phyloP scores from a whole-genome alignment of 1,140 invertebrate genomes.

The Psilanteris sp. region DNA sequence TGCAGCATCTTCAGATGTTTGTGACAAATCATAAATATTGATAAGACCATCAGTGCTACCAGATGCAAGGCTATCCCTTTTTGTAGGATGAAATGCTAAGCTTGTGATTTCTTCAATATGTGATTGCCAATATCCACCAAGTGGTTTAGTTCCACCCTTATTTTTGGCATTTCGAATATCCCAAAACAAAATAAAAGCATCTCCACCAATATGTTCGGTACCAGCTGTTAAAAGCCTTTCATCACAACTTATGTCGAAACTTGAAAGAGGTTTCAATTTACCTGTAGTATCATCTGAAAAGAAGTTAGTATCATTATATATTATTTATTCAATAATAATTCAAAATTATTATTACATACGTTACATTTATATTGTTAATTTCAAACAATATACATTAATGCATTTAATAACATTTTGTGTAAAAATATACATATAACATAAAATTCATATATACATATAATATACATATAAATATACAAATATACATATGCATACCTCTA shows the following conservation, averaged over 20 bases:
- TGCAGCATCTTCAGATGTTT: slow-evolving; percentile 90
- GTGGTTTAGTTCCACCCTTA: slow-evolving; percentile 79
- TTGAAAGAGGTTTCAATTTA: slow-evolving; percentile 82
- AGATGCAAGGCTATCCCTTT: slow-evolving; percentile 85
- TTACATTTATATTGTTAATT: no score
- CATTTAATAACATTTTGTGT: no score
- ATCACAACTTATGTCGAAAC: slow-evolving; percentile 88
- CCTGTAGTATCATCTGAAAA: slow-evolving; percentile 62
- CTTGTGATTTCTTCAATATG: slow-evolving; percentile 91
- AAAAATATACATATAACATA: no score
- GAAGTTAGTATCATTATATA: no score
- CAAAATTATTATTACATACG: no score
- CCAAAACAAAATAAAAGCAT: slow-evolving; percentile 91
- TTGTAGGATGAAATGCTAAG: slow-evolving; percentile 88
- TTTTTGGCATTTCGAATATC: slow-evolving; percentile 82
- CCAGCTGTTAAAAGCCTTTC: slow-evolving; percentile 88
- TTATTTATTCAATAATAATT: no score
- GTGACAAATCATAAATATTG: slow-evolving; percentile 90
- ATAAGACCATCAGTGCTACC: slow-evolving; percentile 92
- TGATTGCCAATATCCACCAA: slow-evolving; percentile 92
- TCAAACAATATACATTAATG: no score
- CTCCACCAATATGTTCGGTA: slow-evolving; percentile 85
- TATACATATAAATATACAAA: slow-evolving; percentile 7
- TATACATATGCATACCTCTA: slow-evolving; percentile 78
- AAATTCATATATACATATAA: no score